A percentile compares a stretch with the other conserved stretches of the same genome.
Conservation (phyloP, 1,140 invertebrate genomes). For the Caenorhabditis inopinata region DNA sequence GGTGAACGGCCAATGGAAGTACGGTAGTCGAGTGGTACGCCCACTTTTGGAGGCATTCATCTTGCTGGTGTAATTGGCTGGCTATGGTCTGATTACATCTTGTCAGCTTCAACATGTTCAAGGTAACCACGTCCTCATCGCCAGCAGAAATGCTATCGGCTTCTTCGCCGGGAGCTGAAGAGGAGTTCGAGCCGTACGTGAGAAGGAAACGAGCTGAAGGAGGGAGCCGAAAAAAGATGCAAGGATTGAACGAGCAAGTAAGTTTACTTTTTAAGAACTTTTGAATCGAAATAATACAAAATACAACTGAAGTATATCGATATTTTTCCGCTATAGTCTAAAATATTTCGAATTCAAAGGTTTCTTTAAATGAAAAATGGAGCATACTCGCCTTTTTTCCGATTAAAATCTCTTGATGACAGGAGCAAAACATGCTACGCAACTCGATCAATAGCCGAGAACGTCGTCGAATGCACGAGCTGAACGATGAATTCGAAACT, state of each 20-base stretch:
- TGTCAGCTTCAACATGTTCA: background rate
- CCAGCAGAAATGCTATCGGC: background rate
- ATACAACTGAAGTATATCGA: too few species aligned
- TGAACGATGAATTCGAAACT: slow-evolving; percentile 41
- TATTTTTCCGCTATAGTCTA: too few species aligned
- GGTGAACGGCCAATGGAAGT: background rate
- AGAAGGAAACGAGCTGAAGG: slow-evolving; percentile 16
- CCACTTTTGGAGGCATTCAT: background rate
- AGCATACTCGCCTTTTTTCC: too few species aligned
- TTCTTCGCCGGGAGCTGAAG: background rate
- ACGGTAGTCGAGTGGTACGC: background rate
- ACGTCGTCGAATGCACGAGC: slow-evolving; percentile 39
- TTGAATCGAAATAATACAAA: too few species aligned
- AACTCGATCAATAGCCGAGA: slow-evolving; percentile 38
- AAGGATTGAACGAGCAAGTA: slow-evolving; percentile 39
- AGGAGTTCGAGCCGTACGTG: slow-evolving; percentile 42
- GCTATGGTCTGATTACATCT: background rate
- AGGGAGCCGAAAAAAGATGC: slow-evolving; percentile 27
- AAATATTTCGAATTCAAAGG: too few species aligned
- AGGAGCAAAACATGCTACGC: slow-evolving; percentile 40
- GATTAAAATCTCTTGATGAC: too few species aligned
- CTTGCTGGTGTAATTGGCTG: background rate
- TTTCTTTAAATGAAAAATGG: too few species aligned
- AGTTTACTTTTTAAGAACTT: background rate
- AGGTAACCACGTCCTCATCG: background rate